Conservation (phyloP, 1,140 invertebrate species). For the Hyles euphorbiae region DNA sequence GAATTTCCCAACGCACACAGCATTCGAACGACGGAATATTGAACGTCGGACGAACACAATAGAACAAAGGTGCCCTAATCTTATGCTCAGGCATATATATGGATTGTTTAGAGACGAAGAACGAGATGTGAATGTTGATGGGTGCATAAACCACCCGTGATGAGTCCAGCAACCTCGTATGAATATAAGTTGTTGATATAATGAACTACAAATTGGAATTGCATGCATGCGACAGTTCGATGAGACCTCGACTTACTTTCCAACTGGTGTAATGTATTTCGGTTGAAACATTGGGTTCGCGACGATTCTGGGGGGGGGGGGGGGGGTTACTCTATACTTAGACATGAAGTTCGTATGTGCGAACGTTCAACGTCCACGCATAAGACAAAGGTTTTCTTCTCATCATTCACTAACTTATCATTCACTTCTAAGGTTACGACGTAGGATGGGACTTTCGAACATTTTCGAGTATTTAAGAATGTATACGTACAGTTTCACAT, state of each 20-base stretch:
- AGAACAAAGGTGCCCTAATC: conserved; percentile 20
- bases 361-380: too few species aligned
- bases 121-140: conserved; percentile 36
- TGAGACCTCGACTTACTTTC: conserved; percentile 16
- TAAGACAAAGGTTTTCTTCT: too few species aligned
- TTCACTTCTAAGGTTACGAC: too few species aligned
- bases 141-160: conserved; percentile 14
- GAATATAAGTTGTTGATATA: conserved; percentile 19
- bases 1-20: too few species aligned
- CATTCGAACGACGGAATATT: background rate
- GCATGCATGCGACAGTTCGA: conserved; percentile 2
- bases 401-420: too few species aligned
- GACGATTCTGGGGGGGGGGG: too few species aligned
- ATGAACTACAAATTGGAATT: conserved; percentile 18
- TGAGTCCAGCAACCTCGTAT: conserved; percentile 13
- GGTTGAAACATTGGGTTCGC: too few species aligned
- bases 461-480: too few species aligned
- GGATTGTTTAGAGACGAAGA: conserved; percentile 35
- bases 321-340: too few species aligned
- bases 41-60: background rate
- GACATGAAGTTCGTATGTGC: too few species aligned
- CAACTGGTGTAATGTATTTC: conserved; percentile 1
- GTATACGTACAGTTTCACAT: too few species aligned
- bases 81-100: conserved; percentile 38
- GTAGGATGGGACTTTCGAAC: too few species aligned